Evolutionary conservation across 1,140 invertebrate genomes (phyloP).

Genomic region (Microplitis mediator): DNA sequence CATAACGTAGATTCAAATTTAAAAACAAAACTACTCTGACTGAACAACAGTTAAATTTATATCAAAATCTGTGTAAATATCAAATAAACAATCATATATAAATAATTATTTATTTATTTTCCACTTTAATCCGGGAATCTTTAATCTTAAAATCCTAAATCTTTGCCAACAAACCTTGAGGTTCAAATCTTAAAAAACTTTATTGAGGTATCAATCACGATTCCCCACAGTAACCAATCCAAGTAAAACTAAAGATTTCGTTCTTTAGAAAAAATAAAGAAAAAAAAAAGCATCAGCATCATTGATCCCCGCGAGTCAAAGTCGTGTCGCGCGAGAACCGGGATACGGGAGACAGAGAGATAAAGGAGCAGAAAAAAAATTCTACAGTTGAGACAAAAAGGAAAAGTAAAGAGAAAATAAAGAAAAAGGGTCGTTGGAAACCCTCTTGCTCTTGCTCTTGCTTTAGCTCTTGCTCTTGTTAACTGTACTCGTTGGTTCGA

Average conservation of each 20-base stretch:
- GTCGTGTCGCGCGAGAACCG: background rate
- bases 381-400: background rate
- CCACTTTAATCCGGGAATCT: too few species aligned
- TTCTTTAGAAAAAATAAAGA: background rate
- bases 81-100: too few species aligned
- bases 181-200: too few species aligned
- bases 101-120: too few species aligned
- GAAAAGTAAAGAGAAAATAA: background rate
- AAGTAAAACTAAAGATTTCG: background rate
- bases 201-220: background rate
- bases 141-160: too few species aligned
- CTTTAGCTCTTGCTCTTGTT: too few species aligned
- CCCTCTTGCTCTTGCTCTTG: background rate
- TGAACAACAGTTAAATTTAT: too few species aligned
- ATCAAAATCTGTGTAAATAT: too few species aligned
- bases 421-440: background rate
- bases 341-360: background rate
- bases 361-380: too few species aligned
- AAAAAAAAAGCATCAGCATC: background rate
- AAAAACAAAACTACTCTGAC: too few species aligned
- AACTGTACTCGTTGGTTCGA: slow-evolving; percentile 18
- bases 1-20: too few species aligned
- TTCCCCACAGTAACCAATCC: background rate
- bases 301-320: slow-evolving; percentile 12
- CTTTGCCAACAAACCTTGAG: too few species aligned